A percentile compares a stretch with the other conserved stretches of the same genome.
phyloP scores from a whole-genome alignment of 2,888 invertebrate species.

The Anaspis maculata region DNA sequence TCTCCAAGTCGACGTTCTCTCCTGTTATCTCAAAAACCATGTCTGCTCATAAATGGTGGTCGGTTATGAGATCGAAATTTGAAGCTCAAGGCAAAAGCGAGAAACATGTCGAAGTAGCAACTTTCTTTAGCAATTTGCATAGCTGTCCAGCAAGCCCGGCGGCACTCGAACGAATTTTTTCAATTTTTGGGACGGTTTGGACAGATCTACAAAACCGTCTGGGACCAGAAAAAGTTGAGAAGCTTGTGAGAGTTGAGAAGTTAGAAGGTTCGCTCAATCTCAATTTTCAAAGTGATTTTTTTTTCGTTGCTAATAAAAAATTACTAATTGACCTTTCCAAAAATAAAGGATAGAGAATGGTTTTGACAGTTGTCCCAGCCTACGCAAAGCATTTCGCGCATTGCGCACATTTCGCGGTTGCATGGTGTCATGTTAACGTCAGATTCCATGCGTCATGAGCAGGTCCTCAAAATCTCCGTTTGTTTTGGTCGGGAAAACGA shows the following conservation, averaged over 20 bases:
- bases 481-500: no score
- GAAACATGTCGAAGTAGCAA: background rate
- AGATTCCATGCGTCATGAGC: no score
- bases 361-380: no score
- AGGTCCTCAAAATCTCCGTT: no score
- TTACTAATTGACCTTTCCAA: no score
- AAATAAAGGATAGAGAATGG: no score
- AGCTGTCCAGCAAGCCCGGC: background rate
- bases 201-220: background rate
- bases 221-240: background rate
- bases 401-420: no score
- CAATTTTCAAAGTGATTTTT: background rate
- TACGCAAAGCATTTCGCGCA: no score
- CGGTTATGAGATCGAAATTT: background rate
- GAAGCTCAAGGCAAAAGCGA: background rate
- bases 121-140: background rate
- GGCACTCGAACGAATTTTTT: background rate
- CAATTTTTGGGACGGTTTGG: background rate
- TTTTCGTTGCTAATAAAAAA: conserved; percentile 1
- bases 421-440: no score
- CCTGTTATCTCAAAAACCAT: background rate
- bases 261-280: no score
- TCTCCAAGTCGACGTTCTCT: background rate
- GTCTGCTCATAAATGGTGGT: background rate
- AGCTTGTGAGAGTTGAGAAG: background rate